Conservation (phyloP, 1,140 invertebrate genomes). For the Notospermus geniculatus region DNA sequence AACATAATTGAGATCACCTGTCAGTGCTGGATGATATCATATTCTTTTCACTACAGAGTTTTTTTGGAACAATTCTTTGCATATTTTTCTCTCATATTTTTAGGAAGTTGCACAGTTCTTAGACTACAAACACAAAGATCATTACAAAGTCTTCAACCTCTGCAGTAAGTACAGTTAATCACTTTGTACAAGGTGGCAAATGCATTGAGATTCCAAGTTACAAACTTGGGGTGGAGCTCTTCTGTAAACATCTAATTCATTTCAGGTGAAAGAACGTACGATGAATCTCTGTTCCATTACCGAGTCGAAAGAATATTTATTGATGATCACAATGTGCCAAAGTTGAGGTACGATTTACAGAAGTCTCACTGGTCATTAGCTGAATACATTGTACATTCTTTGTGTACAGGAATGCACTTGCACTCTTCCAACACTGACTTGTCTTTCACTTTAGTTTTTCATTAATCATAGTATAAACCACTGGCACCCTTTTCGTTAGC, state of each 20-base stretch:
- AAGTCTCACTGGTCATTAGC: conserved; percentile 23
- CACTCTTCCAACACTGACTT: too few relatives aligned
- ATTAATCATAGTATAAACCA: too few relatives aligned
- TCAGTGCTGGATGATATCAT: neutral
- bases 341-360: conserved; percentile 55
- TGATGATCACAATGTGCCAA: conserved; percentile 67
- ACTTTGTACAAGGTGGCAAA: too few relatives aligned
- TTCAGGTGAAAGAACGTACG: conserved; percentile 63
- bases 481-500: too few relatives aligned
- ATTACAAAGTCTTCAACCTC: conserved; percentile 66
- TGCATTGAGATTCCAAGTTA: too few relatives aligned
- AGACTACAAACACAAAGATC: conserved; percentile 60
- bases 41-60: too few relatives aligned
- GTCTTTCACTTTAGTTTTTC: too few relatives aligned
- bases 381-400: too few relatives aligned
- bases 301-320: conserved; percentile 61
- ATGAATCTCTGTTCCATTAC: conserved; percentile 60
- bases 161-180: conserved; percentile 61
- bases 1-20: neutral
- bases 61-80: too few relatives aligned
- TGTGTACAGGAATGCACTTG: too few relatives aligned
- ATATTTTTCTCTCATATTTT: conserved; percentile 16
- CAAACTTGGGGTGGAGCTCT: too few relatives aligned
- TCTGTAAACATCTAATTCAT: neutral
- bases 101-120: conserved; percentile 64